A percentile compares a stretch with the other conserved stretches of the same genome.
Evolutionary conservation across 2,888 invertebrate species (phyloP).

Genomic region (Temnothorax rugatulus): DNA sequence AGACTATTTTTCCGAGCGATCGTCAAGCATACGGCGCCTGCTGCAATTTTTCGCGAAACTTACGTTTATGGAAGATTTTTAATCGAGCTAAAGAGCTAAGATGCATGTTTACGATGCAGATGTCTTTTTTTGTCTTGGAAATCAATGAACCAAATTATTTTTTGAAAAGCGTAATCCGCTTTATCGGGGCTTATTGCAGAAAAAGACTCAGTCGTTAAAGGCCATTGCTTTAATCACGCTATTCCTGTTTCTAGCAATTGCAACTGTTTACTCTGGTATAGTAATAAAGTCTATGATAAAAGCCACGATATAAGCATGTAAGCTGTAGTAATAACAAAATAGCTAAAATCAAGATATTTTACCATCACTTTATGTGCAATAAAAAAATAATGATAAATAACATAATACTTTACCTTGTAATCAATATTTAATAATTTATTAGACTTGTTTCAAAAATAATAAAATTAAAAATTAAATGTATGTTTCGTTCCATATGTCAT

Average conservation of each 20-base stretch:
- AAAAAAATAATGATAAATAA: background rate
- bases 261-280: background rate
- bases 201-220: constrained; percentile 37
- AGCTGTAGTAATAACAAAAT: background rate
- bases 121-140: constrained; percentile 15
- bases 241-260: background rate
- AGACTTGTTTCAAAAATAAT: background rate
- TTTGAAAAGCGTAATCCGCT: constrained; percentile 24
- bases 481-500: background rate
- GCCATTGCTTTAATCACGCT: background rate
- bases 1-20: constrained; percentile 10
- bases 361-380: background rate
- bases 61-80: constrained; percentile 10
- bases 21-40: background rate
- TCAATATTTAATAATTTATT: background rate
- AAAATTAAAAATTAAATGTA: background rate
- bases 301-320: background rate
- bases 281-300: constrained; percentile 3
- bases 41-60: constrained; percentile 12
- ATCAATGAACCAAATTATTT: constrained; percentile 41
- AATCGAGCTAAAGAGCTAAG: background rate
- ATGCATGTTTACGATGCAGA: background rate
- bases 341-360: background rate
- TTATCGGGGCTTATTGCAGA: background rate
- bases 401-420: background rate